Evolutionary conservation across 2,888 invertebrate genomes (phyloP), one percentile per base, ranked within the genome.

Genomic region (Sabatieria punctata): DNA sequence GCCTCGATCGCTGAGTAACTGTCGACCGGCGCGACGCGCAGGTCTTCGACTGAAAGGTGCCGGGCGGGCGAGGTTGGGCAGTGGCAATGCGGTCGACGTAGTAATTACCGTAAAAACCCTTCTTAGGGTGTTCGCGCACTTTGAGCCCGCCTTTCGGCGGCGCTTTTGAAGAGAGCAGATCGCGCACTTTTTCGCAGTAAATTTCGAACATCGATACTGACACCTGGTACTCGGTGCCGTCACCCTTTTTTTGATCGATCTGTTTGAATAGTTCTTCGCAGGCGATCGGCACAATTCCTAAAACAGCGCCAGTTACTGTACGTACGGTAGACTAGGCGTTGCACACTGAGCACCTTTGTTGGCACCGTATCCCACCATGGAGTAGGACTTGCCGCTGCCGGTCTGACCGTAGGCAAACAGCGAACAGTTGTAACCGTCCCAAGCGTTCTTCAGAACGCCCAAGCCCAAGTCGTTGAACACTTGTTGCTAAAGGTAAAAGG

Each of bases 371-470:
- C 75, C 75, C 13, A 75, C 71, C 51, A 75, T 68, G 4, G 74
- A 74, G 65, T 71, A 75, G 50, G 72, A 73, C 59, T 75, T 75
- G 1, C 75, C 75, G 8, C 71, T 69, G 24, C 74, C 74, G 4
- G 71, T 72, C 59, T 74, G 74, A 27, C 75, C 75, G 51, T 75
- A 75, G 2, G 74, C 74, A 57, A 75, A 74, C 40, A 75, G 60
- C 2, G 73, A 70, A 3, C 73, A 70, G 57, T 75, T 75, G 60
- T 71, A 73, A 2, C 74, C 74, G 44, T 71, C 67, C 71, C 73
- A 74, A 0, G 74, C 73, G 60, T 75, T 74, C 23, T 68, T 65
- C 47, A 75, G 56, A 13, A 75, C 68, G 26, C 71, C 73, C 23
- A 63, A 55, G 1, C 75, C 75, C 24, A 75, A 59, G 52, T 74